Conservation (phyloP, 2,888 invertebrate genomes). For the Petrolisthes manimaculis region DNA sequence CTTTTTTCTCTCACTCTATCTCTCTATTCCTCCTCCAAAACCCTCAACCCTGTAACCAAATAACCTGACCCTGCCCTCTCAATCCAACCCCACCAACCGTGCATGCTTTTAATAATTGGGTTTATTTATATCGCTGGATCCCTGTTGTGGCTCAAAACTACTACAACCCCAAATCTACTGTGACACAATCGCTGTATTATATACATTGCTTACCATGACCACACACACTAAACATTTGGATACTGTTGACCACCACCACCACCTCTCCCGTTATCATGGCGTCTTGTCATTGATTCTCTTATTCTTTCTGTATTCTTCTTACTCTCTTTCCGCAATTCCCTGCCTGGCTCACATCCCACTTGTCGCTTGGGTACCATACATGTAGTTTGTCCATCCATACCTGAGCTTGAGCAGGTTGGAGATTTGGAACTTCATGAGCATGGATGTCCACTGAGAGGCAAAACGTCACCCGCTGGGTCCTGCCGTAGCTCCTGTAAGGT, state of each 20-base stretch:
- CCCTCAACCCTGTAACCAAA: constrained; percentile 49
- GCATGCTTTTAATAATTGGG: constrained; percentile 46
- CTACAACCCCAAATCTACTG: not conserved
- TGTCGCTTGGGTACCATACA: constrained; percentile 26
- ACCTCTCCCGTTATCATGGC: not conserved
- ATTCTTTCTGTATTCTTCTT: not conserved
- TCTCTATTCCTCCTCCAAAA: constrained; percentile 15
- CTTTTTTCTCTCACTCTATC: constrained; percentile 37
- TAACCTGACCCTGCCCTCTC: constrained; percentile 40
- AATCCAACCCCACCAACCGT: constrained; percentile 23
- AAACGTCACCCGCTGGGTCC: constrained; percentile 63
- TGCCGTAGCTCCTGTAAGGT: constrained; percentile 64
- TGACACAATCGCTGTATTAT: constrained; percentile 1
- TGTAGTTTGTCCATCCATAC: constrained; percentile 65
- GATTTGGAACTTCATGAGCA: constrained; percentile 65
- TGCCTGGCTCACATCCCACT: constrained; percentile 23
- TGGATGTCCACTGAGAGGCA: constrained; percentile 64
- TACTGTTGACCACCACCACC: not conserved
- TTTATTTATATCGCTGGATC: constrained; percentile 4
- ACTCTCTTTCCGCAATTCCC: constrained; percentile 7
- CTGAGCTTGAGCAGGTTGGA: constrained; percentile 65
- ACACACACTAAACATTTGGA: not conserved
- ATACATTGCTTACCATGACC: not conserved
- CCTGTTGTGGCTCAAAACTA: not conserved
- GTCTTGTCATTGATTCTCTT: not conserved